Evolutionary conservation across 37 sponge, comb jelly and placozoan genomes (phyloP).

Genomic region (Cliona cf. orientalis): DNA sequence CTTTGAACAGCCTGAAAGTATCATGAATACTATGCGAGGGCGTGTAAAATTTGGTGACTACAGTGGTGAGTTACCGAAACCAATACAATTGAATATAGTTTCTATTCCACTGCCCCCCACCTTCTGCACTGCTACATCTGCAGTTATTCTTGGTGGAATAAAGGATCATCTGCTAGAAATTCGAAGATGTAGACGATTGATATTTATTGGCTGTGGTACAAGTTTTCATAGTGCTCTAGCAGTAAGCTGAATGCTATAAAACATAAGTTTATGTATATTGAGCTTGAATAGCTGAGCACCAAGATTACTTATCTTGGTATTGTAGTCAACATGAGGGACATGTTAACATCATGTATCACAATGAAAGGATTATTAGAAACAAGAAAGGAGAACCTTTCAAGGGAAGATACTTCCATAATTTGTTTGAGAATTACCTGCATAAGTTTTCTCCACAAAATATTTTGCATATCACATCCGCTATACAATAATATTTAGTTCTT

Average conservation of each 20-base stretch:
- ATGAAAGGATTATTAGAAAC: too few relatives aligned
- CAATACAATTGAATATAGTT: neutral
- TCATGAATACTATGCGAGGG: conserved; percentile 98
- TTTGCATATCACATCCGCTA: too few relatives aligned
- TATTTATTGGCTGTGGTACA: conserved; percentile 98
- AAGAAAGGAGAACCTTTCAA: too few relatives aligned
- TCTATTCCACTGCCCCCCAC: neutral
- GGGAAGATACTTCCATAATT: too few relatives aligned
- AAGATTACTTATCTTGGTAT: too few relatives aligned
- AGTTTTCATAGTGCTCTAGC: conserved; percentile 96
- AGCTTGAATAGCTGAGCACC: too few relatives aligned
- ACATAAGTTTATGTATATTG: too few relatives aligned
- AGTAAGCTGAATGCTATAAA: conserved; percentile 52
- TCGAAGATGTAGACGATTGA: conserved; percentile 85
- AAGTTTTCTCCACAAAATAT: too few relatives aligned
- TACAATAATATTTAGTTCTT: too few relatives aligned
- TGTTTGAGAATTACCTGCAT: too few relatives aligned
- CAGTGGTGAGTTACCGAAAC: conserved; percentile 34
- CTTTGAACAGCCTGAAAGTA: conserved; percentile 97
- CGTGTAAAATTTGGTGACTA: conserved; percentile 76
- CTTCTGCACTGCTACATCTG: neutral
- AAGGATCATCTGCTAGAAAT: conserved; percentile 81
- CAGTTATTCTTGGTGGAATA: conserved; percentile 94
- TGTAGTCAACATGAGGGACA: too few relatives aligned
- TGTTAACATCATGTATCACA: too few relatives aligned